phyloP scores from a whole-genome alignment of 2,888 invertebrate species.

The Epistrophe grossulariae region DNA sequence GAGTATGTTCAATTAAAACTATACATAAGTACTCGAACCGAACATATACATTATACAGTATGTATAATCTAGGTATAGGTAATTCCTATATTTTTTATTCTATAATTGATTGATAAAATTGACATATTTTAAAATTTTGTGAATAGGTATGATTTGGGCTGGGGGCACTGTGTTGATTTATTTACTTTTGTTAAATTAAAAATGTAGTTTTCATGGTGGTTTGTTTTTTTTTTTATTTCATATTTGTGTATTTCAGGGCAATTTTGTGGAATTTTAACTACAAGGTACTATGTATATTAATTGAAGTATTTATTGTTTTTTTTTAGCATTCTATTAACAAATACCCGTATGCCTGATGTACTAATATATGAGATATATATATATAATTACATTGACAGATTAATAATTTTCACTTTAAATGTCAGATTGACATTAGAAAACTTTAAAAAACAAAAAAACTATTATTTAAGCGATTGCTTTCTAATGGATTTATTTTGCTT shows the following conservation, averaged over 20 bases:
- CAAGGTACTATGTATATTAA: neutral
- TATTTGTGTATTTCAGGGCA: too few relatives aligned
- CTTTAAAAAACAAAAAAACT: too few relatives aligned
- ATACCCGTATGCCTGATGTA: neutral
- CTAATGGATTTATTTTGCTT: too few relatives aligned
- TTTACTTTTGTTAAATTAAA: neutral
- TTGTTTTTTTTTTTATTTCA: neutral
- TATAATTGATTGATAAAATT: slow-evolving; percentile 7
- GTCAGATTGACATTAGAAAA: neutral
- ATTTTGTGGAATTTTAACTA: neutral
- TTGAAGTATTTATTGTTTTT: neutral
- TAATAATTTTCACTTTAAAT: neutral
- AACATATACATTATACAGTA: neutral
- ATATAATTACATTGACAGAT: neutral
- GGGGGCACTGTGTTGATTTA: neutral
- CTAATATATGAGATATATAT: too few relatives aligned
- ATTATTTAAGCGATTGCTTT: too few relatives aligned
- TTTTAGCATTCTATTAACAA: neutral
- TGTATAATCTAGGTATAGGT: slow-evolving; percentile 1
- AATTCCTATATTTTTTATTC: neutral
- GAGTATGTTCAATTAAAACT: neutral
- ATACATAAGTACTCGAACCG: neutral
- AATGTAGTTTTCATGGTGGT: neutral
- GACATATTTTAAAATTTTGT: slow-evolving; percentile 3
- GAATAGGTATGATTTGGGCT: neutral